These are phyloP conservation scores for Lottia scabra DNA, from an alignment of 2,888 invertebrate species.

Conservation along the genomic window DNA sequence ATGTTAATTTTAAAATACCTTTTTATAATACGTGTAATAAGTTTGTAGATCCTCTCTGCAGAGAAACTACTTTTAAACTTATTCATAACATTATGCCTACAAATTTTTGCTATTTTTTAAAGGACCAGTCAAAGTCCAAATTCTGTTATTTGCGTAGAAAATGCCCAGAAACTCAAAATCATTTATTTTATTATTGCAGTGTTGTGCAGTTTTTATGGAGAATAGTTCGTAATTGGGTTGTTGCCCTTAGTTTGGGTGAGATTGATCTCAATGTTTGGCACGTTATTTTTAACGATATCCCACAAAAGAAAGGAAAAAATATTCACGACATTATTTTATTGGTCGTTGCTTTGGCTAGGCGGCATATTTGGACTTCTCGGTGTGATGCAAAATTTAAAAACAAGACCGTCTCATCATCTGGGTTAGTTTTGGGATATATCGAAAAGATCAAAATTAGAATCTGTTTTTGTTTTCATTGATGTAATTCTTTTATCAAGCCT, in stretches of 20 bases:
- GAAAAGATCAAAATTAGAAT: constrained; percentile 2
- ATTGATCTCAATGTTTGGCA: constrained; percentile 4
- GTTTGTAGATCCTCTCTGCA: neutral
- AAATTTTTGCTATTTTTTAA: neutral
- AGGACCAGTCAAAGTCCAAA: neutral
- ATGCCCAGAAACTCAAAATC: neutral
- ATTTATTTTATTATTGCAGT: neutral
- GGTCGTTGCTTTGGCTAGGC: neutral
- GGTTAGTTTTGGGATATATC: neutral
- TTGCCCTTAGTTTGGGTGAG: constrained; percentile 7
- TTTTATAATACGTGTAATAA: neutral
- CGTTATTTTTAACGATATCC: neutral
- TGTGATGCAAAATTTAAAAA: neutral
- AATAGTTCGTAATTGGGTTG: neutral
- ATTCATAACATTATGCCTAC: neutral
- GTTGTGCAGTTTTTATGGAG: neutral
- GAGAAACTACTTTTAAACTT: neutral
- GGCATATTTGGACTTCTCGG: neutral
- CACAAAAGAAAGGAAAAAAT: neutral
- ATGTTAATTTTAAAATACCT: neutral
- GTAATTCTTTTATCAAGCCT: too few species aligned
- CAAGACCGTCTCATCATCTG: neutral
- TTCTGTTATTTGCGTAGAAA: neutral
- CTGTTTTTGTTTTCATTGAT: too few species aligned
- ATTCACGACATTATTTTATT: neutral